Conservation (phyloP, 2,113 vertebrate genomes). For the Prinia subflava region DNA sequence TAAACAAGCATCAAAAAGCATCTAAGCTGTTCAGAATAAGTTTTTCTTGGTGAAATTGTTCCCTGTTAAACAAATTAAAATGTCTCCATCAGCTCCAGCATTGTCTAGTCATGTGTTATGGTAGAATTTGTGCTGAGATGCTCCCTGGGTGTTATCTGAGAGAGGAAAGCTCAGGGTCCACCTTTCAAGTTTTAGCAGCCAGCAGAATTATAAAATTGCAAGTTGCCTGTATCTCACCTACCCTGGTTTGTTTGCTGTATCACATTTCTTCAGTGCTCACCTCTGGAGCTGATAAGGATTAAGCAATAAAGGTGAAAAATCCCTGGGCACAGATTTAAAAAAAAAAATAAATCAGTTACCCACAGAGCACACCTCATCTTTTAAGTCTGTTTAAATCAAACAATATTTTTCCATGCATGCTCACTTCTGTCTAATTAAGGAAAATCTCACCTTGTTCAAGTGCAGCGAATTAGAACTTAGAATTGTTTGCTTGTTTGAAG, state of each 20-base stretch:
- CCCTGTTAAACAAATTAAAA: background rate
- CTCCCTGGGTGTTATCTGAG: background rate
- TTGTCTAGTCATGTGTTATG: background rate
- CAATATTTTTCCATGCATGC: background rate
- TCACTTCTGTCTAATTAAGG: background rate
- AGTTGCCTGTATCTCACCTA: background rate
- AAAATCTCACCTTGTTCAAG: background rate
- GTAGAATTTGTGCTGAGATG: background rate
- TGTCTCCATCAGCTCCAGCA: background rate
- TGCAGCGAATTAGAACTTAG: background rate
- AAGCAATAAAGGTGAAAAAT: background rate
- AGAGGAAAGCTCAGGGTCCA: background rate
- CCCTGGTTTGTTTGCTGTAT: background rate
- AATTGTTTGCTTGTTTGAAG: background rate
- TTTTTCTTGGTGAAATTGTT: background rate
- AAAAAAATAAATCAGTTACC: rapidly evolving
- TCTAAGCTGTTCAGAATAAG: background rate
- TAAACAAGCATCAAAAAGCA: background rate
- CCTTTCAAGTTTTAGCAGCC: background rate
- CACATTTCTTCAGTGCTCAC: background rate
- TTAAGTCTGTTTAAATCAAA: background rate
- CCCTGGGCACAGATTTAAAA: background rate
- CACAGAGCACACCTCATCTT: background rate
- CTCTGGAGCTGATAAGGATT: background rate
- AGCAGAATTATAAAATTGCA: background rate